These are phyloP conservation scores for Petrophora chlorosata DNA, from an alignment of 2,888 invertebrate species.

Conservation along the genomic window DNA sequence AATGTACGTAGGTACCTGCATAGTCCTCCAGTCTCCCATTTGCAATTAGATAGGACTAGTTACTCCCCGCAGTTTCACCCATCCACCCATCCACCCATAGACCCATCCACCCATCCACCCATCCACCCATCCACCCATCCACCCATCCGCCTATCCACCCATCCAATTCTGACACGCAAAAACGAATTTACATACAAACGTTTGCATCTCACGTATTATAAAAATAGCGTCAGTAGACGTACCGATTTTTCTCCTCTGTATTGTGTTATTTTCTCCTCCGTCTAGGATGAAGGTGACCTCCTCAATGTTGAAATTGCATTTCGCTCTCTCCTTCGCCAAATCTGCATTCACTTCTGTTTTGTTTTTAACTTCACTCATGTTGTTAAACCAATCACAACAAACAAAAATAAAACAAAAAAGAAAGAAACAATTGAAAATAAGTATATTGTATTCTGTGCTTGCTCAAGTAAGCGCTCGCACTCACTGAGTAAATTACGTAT, in stretches of 20 bases:
- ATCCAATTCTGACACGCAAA: too few relatives aligned
- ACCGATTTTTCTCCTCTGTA: constrained; percentile 82
- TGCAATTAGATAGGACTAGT: too few relatives aligned
- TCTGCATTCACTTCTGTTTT: constrained; percentile 83
- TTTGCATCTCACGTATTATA: constrained; percentile 32
- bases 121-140: too few relatives aligned
- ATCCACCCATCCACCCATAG: too few relatives aligned
- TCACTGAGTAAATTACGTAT: constrained; percentile 2
- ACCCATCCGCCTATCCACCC: too few relatives aligned
- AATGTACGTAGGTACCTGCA: too few relatives aligned
- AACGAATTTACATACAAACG: not conserved
- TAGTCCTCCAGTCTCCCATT: too few relatives aligned
- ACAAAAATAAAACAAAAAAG: too few relatives aligned
- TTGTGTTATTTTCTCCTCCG: constrained; percentile 88
- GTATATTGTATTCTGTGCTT: not conserved
- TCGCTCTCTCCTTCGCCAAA: constrained; percentile 86
- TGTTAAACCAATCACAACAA: not conserved
- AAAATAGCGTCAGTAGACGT: constrained; percentile 32
- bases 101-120: too few relatives aligned
- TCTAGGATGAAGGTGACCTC: constrained; percentile 91
- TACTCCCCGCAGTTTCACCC: too few relatives aligned
- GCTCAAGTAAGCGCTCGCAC: not conserved
- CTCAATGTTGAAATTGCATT: constrained; percentile 87
- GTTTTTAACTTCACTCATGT: constrained; percentile 41
- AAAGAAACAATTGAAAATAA: too few relatives aligned